phyloP scores from a whole-genome alignment of 1,140 invertebrate species.

The Drosophila insularis region DNA sequence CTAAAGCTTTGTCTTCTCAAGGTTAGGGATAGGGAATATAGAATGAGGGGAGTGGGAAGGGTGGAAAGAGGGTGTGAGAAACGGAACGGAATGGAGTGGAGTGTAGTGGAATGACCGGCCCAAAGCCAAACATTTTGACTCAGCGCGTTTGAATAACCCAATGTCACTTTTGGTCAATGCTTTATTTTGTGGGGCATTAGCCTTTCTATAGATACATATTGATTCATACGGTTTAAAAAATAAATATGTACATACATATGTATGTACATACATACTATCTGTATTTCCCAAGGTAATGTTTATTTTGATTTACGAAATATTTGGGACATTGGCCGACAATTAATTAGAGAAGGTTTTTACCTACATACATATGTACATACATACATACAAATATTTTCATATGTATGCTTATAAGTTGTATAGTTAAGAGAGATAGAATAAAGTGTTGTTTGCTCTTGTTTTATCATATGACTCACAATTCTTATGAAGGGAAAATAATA shows the following conservation, averaged over 20 bases:
- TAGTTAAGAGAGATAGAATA: neutral
- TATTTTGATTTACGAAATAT: constrained; percentile 44
- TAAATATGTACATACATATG: neutral
- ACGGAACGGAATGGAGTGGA: neutral
- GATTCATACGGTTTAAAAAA: constrained; percentile 17
- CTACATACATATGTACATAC: neutral
- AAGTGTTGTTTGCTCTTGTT: neutral
- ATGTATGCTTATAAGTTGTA: no score
- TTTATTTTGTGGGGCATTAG: constrained; percentile 20
- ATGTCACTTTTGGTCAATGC: constrained; percentile 48
- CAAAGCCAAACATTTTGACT: constrained; percentile 63
- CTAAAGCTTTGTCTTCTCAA: constrained; percentile 13
- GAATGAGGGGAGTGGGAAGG: constrained; percentile 32
- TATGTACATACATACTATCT: constrained; percentile 19
- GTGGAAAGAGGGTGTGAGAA: no score
- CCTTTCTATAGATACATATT: constrained; percentile 33
- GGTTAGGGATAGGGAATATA: constrained; percentile 36
- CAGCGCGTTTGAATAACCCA: constrained; percentile 48
- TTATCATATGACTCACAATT: no score
- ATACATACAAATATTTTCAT: neutral
- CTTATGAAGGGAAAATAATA: neutral
- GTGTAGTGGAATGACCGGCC: constrained; percentile 26
- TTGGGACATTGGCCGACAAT: constrained; percentile 48
- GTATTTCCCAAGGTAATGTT: constrained; percentile 45
- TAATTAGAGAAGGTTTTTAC: constrained; percentile 15